Conservation (phyloP, 2,797 vertebrate species). For the Tarsius wallacei region DNA sequence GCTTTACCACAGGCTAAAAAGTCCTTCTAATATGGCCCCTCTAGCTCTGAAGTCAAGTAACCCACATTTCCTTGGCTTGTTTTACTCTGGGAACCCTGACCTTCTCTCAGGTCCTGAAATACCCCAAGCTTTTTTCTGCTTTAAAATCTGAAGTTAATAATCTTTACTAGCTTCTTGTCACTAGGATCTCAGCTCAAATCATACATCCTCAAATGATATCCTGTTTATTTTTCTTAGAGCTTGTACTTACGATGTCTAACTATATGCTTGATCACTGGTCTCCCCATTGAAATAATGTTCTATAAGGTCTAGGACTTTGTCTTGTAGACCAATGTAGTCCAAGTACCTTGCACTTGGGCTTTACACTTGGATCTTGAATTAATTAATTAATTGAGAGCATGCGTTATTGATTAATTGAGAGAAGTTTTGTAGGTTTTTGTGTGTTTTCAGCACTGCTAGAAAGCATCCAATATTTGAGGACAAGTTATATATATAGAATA, state of each 20-base stretch:
- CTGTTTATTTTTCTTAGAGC: background rate
- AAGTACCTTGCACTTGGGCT: background rate
- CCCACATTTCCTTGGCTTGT: background rate
- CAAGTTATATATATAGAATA: conserved; percentile 5
- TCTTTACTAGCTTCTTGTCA: background rate
- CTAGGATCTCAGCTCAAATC: background rate
- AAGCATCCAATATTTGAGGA: background rate
- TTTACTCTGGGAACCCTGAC: background rate
- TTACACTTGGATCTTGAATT: background rate
- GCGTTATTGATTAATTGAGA: background rate
- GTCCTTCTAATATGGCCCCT: background rate
- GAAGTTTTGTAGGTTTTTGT: background rate
- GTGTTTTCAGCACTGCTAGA: background rate
- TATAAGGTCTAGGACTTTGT: background rate
- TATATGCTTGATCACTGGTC: background rate
- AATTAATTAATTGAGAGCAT: background rate
- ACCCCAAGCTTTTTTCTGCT: background rate
- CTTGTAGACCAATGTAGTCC: background rate
- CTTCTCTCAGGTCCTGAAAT: background rate
- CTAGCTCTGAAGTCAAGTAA: background rate
- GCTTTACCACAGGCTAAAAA: no score
- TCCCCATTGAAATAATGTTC: background rate
- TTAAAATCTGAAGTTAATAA: background rate
- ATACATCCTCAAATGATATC: background rate
- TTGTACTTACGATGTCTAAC: background rate